These are phyloP conservation scores for Actinopyga echinites DNA, from an alignment of 53 echinoderm and acorn worm genomes.

Conservation along the genomic window DNA sequence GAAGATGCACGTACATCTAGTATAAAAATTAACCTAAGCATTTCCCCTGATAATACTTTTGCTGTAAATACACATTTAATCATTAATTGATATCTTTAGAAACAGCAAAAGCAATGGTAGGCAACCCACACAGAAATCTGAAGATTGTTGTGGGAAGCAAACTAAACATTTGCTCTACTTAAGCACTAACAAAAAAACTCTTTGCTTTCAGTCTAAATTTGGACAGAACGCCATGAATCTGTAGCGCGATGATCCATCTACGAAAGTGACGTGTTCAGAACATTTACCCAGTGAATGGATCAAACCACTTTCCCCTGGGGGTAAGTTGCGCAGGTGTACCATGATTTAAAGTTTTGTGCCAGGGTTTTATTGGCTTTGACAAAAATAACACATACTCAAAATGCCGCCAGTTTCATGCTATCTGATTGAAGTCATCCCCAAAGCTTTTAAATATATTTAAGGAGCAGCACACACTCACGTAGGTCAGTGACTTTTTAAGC, in stretches of 20 bases:
- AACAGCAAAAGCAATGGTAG: too few species aligned
- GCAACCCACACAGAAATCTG: too few species aligned
- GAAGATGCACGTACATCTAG: too few species aligned
- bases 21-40: too few species aligned
- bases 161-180: too few species aligned
- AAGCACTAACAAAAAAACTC: too few species aligned
- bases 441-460: slow-evolving; percentile 42
- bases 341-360: slow-evolving; percentile 42
- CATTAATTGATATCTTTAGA: too few species aligned
- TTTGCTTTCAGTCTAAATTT: slow-evolving; percentile 1
- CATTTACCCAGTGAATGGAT: slow-evolving; percentile 39
- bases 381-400: slow-evolving; percentile 37
- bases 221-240: not conserved
- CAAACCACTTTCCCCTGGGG: slow-evolving; percentile 36
- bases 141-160: too few species aligned
- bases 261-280: slow-evolving; percentile 32
- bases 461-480: slow-evolving; percentile 24
- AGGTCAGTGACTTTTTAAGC: slow-evolving; percentile 40
- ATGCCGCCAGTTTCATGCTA: slow-evolving; percentile 40
- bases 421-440: slow-evolving; percentile 38
- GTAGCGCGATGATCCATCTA: slow-evolving; percentile 30
- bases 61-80: too few species aligned
- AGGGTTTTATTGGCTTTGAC: slow-evolving; percentile 38
- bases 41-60: too few species aligned
- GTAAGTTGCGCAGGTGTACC: slow-evolving; percentile 33